Base-by-base conservation (phyloP, 2,888 invertebrate species). In the Aphodius granarius region DNA sequence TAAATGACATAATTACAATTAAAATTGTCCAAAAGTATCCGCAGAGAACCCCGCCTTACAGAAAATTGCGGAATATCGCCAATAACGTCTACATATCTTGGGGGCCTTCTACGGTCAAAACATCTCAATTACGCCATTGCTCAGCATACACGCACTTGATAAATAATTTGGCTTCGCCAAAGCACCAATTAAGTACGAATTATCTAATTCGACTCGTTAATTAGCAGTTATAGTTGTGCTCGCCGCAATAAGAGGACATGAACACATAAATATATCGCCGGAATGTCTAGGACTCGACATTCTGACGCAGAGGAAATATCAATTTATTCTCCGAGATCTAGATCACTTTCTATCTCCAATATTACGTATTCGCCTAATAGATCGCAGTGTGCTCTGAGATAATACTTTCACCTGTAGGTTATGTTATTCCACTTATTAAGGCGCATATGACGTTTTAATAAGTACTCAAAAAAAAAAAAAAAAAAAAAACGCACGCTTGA, bases 291-390 rank as follows among this genome's bases (percentile, higher is more conserved):
- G 43, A 43, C 43, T 43, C 43, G 43, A 43, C 43, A 43, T 43
- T 43, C 43, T 43, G 43, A 43, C 43, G 13, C 43, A 3, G 43
- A 43, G 43, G 43, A 43, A 76, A 78, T 80, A 81, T 81, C 77
- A 80, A 81, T 81, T 79, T 80, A 81, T 80, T 80, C 77, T 73
- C 73, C 75, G 76, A 75, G 78, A 82, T 81, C 81, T 81, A 79
- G 82, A 80, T 78, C 82, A 81, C 82, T 81, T 81, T 82, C 82
- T 82, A 82, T 78, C 79, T 77, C 79, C 80, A 43, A 13, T 80
- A 81, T 82, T 82, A 81, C 82, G 82, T 82, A 79, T 80, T 81
- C 79, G 43, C 43, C 9, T 43, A 43, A 79, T 78, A 78, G 76
- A 75, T 76, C 68, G 73, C 76, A 73, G 43, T 43, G 43, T 13